Conservation (phyloP, 2,113 vertebrate species). For the Elgaria multicarinata region DNA sequence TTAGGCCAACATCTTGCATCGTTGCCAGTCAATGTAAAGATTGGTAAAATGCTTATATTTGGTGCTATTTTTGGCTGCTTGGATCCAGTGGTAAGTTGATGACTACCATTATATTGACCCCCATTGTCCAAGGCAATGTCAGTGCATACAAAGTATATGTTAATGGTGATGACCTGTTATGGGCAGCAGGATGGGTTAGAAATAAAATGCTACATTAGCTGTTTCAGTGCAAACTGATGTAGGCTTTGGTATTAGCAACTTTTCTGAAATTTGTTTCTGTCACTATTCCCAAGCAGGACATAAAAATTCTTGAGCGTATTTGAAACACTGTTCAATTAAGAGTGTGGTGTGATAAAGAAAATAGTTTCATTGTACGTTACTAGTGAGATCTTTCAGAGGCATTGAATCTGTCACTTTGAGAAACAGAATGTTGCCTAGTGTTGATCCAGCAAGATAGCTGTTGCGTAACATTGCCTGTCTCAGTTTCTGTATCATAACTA, state of each 20-base stretch:
- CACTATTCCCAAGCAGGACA: not conserved
- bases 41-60: constrained; percentile 99
- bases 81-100: constrained; percentile 88
- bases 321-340: not conserved
- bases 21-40: constrained; percentile 96
- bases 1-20: constrained; percentile 94
- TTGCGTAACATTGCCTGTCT: not conserved
- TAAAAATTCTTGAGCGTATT: not conserved
- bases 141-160: not conserved
- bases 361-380: not conserved
- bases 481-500: not conserved
- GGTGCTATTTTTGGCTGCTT: constrained; percentile 96
- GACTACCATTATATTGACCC: not conserved
- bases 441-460: not conserved
- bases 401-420: not conserved
- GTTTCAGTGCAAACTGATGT: not conserved
- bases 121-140: not conserved
- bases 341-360: not conserved
- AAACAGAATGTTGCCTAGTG: not conserved
- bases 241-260: too few species aligned
- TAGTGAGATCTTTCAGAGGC: not conserved
- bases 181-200: not conserved
- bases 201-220: not conserved
- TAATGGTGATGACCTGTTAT: not conserved
- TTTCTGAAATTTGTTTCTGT: not conserved